Evolutionary conservation across 2,113 vertebrate genomes (phyloP).

Genomic region (Sinocyclocheilus maitianheensis): DNA sequence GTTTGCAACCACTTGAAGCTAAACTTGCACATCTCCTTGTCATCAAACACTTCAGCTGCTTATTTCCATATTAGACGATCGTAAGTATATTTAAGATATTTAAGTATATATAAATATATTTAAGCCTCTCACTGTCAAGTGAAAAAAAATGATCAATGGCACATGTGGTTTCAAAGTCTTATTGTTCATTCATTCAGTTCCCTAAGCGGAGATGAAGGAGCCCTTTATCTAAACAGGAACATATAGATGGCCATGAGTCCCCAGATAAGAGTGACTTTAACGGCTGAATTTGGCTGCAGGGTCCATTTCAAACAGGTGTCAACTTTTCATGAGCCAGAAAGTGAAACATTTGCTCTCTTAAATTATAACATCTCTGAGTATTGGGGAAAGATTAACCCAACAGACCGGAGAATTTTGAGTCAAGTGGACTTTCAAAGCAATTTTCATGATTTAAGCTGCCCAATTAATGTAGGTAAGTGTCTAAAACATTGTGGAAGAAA

Average conservation of each 20-base stretch:
- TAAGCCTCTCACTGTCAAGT: not conserved
- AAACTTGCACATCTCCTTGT: not conserved
- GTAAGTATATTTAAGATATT: not conserved
- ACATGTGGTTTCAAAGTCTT: conserved; percentile 42
- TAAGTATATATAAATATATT: not conserved
- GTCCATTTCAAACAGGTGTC: conserved; percentile 65
- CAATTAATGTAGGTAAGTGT: not conserved
- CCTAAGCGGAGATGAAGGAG: conserved; percentile 45
- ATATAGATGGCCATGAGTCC: conserved; percentile 49
- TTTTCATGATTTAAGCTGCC: too few species aligned
- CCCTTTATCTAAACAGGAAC: conserved; percentile 51
- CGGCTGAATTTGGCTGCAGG: conserved; percentile 49
- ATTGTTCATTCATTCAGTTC: conserved; percentile 51
- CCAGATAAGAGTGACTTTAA: conserved; percentile 38
- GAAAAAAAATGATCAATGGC: conserved; percentile 35
- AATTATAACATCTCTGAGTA: conserved; percentile 63
- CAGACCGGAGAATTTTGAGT: conserved; percentile 21
- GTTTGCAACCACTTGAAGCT: not conserved
- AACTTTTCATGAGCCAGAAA: conserved; percentile 69
- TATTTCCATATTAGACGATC: not conserved
- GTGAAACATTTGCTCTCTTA: conserved; percentile 67
- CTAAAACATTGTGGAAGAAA: not conserved
- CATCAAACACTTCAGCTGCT: not conserved
- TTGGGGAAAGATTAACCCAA: conserved; percentile 22
- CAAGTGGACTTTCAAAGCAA: not conserved